Percentiles rank a stretch among this genome's conserved stretches.
Evolutionary conservation across 2,113 vertebrate genomes (phyloP).

Genomic region (Uria aalge): DNA sequence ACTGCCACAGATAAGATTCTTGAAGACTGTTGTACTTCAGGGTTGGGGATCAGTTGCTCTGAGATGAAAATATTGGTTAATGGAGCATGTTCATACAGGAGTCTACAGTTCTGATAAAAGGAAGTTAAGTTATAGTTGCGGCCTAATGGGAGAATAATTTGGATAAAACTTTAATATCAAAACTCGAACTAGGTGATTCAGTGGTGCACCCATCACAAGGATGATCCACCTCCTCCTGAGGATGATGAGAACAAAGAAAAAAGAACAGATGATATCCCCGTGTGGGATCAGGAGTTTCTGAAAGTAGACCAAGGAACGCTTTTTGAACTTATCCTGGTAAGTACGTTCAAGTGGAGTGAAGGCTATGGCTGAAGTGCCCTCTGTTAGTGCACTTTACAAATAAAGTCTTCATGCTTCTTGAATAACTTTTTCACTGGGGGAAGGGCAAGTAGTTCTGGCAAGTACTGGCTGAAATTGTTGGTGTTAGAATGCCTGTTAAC

Average conservation of each 20-base stretch:
- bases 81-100: background rate
- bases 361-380: background rate
- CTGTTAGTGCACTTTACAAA: background rate
- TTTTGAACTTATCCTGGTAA: conserved; percentile 98
- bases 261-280: conserved; percentile 97
- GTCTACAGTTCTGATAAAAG: background rate
- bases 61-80: background rate
- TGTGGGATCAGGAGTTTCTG: conserved; percentile 99
- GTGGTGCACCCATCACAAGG: conserved; percentile 99
- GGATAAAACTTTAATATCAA: background rate
- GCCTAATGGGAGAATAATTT: background rate
- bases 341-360: background rate
- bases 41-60: background rate
- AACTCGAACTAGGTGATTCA: conserved; percentile 88
- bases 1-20: background rate
- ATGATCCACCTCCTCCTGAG: conserved; percentile 97
- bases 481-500: background rate
- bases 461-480: background rate
- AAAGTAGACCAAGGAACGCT: conserved; percentile 99
- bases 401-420: background rate
- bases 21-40: background rate
- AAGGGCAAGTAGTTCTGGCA: background rate
- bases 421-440: background rate
- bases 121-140: background rate
- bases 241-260: conserved; percentile 99